Base-by-base conservation (phyloP, 1,140 invertebrate genomes). In the Brachionus manjavacas region DNA sequence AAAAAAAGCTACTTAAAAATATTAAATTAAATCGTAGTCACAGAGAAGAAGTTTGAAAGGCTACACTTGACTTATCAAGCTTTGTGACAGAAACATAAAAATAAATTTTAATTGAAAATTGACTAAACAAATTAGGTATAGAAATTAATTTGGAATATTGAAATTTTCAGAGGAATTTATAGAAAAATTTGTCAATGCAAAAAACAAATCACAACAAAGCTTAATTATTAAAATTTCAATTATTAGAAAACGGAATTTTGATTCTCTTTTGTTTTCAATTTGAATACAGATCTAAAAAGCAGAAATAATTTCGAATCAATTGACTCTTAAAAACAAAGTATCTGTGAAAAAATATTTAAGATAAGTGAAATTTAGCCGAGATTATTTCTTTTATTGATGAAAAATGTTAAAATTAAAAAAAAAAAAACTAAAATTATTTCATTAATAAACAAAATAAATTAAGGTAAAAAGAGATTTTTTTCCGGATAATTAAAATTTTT, bases 401-500 rank as follows among this genome's bases (percentile, higher is more conserved):
- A 60, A 60, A 60, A 60, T 23, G n/a, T 68, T 31, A 39, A 68
- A 39, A 68, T 66, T 25, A 3, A 12, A 35, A 35, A 28, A 20
- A 66, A 66, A 66, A 70, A 70, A 9, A 70, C 25, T 12, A 35
- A 43, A 39, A 41, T 41, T 16, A 43, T 74, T 74, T 74, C 25
- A 68, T 31, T 31, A 68, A 14, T 14, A 12, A 72, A 72, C 41
- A 23, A 25, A 76, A 76, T 49, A 76, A 23, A 9, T 46, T 76
- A 3, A 76, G 41, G 39, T 35, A 25, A 46, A 49, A 8, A 49
- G 20, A n/a, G 20, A 41, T 46, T 46, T 14, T 28, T 49, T 3
- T 76, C n/a, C 23, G 49, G 72, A 76, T 76, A 76, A 76, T 76
- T 76, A 23, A 49, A 76, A 52, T 49, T 76, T 72, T 41, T 39